Evolutionary conservation across 2,888 invertebrate genomes (phyloP).

Genomic region (Nipponacmea schrenckii): DNA sequence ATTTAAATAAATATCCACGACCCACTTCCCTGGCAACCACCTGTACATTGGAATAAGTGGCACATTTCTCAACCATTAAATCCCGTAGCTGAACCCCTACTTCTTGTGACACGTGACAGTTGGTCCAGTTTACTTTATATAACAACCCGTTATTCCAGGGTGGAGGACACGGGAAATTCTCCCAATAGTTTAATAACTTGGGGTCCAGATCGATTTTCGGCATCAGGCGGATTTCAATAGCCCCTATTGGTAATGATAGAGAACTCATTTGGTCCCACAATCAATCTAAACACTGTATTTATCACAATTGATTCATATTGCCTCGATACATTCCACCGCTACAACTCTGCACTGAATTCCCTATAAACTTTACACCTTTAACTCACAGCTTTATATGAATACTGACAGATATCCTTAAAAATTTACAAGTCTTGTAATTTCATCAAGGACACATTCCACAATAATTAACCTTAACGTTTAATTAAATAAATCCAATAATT

Average conservation of each 20-base stretch:
- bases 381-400: no score
- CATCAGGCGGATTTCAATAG: not conserved
- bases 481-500: no score
- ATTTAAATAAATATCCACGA: not conserved
- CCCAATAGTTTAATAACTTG: not conserved
- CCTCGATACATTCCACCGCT: no score
- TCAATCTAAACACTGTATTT: no score
- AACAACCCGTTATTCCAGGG: not conserved
- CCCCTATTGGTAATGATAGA: not conserved
- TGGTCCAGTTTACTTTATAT: not conserved
- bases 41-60: not conserved
- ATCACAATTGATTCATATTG: no score
- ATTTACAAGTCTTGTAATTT: no score
- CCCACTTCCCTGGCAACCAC: constrained; percentile 2
- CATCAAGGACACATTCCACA: no score
- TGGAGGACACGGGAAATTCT: not conserved
- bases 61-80: constrained; percentile 1
- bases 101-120: not conserved
- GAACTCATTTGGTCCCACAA: not conserved
- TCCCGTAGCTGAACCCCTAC: not conserved
- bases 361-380: no score
- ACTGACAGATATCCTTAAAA: no score
- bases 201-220: not conserved
- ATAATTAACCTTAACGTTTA: no score
- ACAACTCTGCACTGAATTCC: no score